Evolutionary conservation across 2,888 invertebrate species (phyloP), one percentile per base, ranked within the genome.

Genomic region (Hydriomena furcata): DNA sequence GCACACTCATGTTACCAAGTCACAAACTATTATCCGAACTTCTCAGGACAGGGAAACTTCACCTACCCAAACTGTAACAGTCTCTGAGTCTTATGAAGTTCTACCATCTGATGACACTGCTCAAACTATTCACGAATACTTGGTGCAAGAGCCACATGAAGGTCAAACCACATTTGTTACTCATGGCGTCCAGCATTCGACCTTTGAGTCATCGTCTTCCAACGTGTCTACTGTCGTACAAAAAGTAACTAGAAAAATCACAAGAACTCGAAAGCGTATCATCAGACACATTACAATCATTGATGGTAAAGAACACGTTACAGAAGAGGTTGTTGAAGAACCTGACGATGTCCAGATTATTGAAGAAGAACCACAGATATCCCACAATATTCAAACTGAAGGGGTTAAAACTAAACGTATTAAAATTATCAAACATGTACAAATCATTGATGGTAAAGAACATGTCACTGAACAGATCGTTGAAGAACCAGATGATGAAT

Each of bases 321-420:
- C 94, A 0, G 96, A 97, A 82, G 96, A 97, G 84, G 88, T 96
- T 0, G 92, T 96, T 42, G 96, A 97, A 70, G 96, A 96, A 78
- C 96, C 97, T 0, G 96, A 95, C 73, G 94, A 95, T 71, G 86
- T 95, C 4, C 94, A 95, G 79, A 88, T 94, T 4, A 92, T 93
- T 36, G 94, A 94, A 73, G 93, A 95, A 68, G 92, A 93, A 60
- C 84, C 86, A 7, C 70, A 65, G 63, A 49, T 78, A 2, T 66
- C 73, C 10, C 77, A 76, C 40, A 78, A 66, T 34, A 52, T 74
- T 5, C 76, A 77, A 64, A 78, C 79, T 25, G 73, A 79, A 63
- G 83, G 81, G 1, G 52, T 77, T 0, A 80, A 71, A 61, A 79
- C 81, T 0, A 85, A 79, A 69, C 76, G 73, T 5, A 60, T 85